Evolutionary conservation across 2,888 invertebrate genomes (phyloP), one percentile per base, ranked within the genome.

Genomic region (Coenonympha arcania): DNA sequence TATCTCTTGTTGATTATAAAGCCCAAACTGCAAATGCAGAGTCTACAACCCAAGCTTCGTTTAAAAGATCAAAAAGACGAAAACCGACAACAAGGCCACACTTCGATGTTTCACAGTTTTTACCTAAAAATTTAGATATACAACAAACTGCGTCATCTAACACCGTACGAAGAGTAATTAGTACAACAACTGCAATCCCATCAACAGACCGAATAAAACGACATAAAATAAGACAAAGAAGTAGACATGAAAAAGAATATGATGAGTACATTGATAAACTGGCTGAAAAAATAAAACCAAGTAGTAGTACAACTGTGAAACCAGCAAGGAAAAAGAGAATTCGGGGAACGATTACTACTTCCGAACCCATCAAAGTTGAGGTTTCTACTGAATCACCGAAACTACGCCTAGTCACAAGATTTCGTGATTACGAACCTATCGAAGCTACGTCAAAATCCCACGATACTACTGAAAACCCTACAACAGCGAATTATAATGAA

Each of bases 1-100:
- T 83, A 61, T 70, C 82, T 15, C 13, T 68, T 20, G 68, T 73
- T 54, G 81, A 78, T 44, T 82, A 79, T 50, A 69, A 72, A 60
- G 44, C 59, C 9, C 69, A 66, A 48, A 61, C 61, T 8, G 36
- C 11, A 45, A 51, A 37, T 31, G 18, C 37, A 47, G 57, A 61
- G 26, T 9, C 33, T 4, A 26, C 24, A n/a, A 24, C 30, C 9
- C 50, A 44, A 33, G n/a, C 31, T 47, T 39, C 26, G 51, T 42
- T 33, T 44, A 61, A 55, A 26, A 40, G 26, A 28, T 39, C 37
- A 24, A 50, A 55, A 57, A 36, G 56, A 34, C 20, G 48, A 30
- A 60, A 50, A 50, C 51, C 59, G 13, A 63, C 63, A 6, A 44
- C 55, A 15, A 62, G 52, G 40, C 64, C 72, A 3, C 63, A 58